phyloP scores from a whole-genome alignment of 2,797 vertebrate species.

The Hippopotamyrus pictus region DNA sequence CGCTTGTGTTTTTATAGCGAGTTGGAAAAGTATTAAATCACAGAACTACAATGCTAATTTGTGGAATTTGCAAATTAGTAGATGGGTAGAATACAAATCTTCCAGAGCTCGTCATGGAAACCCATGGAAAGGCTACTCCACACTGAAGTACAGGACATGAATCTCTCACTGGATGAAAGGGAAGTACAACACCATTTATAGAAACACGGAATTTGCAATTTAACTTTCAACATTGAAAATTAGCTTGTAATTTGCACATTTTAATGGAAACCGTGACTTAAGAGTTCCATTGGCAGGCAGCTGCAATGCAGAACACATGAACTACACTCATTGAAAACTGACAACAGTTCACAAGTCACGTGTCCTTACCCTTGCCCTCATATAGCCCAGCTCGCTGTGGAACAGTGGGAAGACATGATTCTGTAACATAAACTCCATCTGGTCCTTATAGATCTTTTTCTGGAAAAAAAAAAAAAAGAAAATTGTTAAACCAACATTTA shows the following conservation, averaged over 20 bases:
- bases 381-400: conserved; percentile 93
- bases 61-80: neutral
- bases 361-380: conserved; percentile 89
- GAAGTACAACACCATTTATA: neutral
- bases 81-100: neutral
- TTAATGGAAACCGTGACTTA: neutral
- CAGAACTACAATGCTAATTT: neutral
- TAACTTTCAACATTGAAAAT: neutral
- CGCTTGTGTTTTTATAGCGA: neutral
- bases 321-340: neutral
- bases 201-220: neutral
- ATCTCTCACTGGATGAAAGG: neutral
- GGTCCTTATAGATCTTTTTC: conserved; percentile 99
- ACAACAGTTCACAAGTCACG: neutral
- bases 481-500: neutral
- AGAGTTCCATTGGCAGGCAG: neutral
- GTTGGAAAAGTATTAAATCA: neutral
- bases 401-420: conserved; percentile 97
- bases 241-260: neutral
- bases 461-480: conserved; percentile 40
- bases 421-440: conserved; percentile 99
- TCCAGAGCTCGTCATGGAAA: neutral
- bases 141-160: neutral
- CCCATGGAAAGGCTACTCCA: neutral
- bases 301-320: neutral